Percentiles rank a stretch among this genome's conserved stretches.
These are phyloP conservation scores for Trematocara zebra DNA, from an alignment of 2,113 vertebrate species.

Conservation along the genomic window DNA sequence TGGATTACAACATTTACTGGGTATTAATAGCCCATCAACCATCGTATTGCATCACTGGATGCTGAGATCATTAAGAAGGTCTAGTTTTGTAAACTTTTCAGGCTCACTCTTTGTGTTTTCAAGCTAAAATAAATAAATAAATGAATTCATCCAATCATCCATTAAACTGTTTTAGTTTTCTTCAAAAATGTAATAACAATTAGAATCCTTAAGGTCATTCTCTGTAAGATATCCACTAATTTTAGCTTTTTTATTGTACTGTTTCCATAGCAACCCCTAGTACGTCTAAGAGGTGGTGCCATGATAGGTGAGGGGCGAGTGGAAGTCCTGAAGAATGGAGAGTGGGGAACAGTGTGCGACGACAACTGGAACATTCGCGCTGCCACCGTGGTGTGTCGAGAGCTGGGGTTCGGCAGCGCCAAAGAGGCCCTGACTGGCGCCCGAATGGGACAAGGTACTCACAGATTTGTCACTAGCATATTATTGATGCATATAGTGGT, in stretches of 20 bases:
- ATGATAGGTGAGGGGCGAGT: conserved; percentile 87
- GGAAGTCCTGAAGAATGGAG: conserved; percentile 90
- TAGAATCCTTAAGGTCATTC: neutral
- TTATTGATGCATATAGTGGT: no score
- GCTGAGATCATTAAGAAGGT: neutral
- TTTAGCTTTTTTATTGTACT: neutral
- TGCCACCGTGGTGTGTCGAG: conserved; percentile 89
- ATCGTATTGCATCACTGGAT: neutral
- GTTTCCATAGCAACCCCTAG: conserved; percentile 83
- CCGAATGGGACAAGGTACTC: conserved; percentile 84
- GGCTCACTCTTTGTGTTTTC: neutral
- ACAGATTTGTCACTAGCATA: neutral
- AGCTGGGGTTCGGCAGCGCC: conserved; percentile 90
- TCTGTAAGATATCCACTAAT: neutral
- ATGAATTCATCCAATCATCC: neutral
- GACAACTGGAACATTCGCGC: conserved; percentile 86
- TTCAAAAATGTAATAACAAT: neutral
- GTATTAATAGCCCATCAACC: neutral
- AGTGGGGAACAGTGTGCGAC: conserved; percentile 90
- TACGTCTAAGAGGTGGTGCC: conserved; percentile 86
- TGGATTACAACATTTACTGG: neutral
- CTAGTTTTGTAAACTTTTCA: neutral
- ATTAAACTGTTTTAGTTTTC: neutral
- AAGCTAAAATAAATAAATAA: neutral
- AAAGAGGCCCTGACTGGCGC: conserved; percentile 83